Evolutionary conservation across 2,113 vertebrate species (phyloP).

Genomic region (Alligator sinensis): DNA sequence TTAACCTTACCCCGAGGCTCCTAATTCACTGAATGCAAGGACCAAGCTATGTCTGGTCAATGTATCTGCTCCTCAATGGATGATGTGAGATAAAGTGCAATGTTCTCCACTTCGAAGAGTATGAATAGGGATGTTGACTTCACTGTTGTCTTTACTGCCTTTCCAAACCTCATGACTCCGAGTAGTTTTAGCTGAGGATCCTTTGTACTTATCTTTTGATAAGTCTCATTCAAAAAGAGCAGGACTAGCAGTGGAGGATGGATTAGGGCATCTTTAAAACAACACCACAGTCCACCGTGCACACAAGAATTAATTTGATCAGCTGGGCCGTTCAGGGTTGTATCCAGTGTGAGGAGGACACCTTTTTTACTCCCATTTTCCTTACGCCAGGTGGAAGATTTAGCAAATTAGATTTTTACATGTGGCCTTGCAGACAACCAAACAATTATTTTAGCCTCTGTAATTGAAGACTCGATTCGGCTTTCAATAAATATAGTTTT

Average conservation of each 20-base stretch:
- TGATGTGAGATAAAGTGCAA: not conserved
- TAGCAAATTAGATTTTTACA: not conserved
- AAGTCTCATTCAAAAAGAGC: not conserved
- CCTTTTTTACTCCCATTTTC: not conserved
- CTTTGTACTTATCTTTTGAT: not conserved
- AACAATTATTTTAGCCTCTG: not conserved
- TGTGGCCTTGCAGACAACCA: not conserved
- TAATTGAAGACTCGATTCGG: not conserved
- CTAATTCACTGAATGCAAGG: not conserved
- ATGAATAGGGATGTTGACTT: not conserved
- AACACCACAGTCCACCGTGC: not conserved
- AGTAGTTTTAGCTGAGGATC: not conserved
- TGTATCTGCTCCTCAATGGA: not conserved
- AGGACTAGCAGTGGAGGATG: not conserved
- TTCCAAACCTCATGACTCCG: not conserved
- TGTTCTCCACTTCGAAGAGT: not conserved
- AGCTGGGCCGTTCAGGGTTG: not conserved
- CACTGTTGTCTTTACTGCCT: not conserved
- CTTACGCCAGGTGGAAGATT: not conserved
- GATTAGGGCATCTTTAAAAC: not conserved
- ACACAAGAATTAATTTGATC: not conserved
- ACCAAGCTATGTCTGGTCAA: not conserved
- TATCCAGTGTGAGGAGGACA: not conserved
- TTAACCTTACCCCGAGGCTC: not conserved
- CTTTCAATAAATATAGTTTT: not conserved